Evolutionary conservation across 2,797 vertebrate species (phyloP), one percentile per base, ranked within the genome.

Genomic region (Mormyrops boulengeri): DNA sequence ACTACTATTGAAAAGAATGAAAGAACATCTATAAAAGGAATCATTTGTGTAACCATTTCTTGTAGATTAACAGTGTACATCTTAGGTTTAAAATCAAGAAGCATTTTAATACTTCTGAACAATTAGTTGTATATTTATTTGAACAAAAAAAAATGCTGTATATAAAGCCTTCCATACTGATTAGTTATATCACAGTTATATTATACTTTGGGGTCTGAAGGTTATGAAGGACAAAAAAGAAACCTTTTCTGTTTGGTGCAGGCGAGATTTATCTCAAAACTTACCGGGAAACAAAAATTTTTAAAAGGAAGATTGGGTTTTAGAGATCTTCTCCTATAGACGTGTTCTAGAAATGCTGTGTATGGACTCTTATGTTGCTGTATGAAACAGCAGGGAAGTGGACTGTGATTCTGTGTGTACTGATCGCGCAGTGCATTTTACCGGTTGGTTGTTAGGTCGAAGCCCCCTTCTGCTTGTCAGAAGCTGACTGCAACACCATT

Each of bases 41-140:
- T 97, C 95, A 97, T 98, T 98, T 98, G 97, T 97, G 96, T 97
- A 98, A 97, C 95, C 94, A 95, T 97, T 98, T 97, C 97, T 97
- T 98, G 97, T 98, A 98, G 97, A 97, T 95, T 97, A 97, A 96
- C 96, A 96, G 95, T 98, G 97, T 98, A 98, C 98, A 99, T 97
- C 96, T 97, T 98, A 99, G 97, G 95, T 95, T 95, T 88, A 94
- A 93, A 94, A 94, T 93, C 91, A 94, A 92, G 96, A 94, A 92
- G 96, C 96, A 96, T 97, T 98, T 97, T 96, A 98, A 95, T 97
- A 97, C 95, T 95, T 96, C 95, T 95, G 96, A 94, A 95, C 94
- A 96, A 96, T 95, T 96, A 95, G 95, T 96, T 96, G 96, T 89
- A 95, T 96, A 95, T 89, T 96, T 96, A 96, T 97, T 89, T 96